Percentiles rank a stretch among this genome's conserved stretches.
These are phyloP conservation scores for Hemiscyllium ocellatum DNA, from an alignment of 2,113 vertebrate species.

Conservation along the genomic window DNA sequence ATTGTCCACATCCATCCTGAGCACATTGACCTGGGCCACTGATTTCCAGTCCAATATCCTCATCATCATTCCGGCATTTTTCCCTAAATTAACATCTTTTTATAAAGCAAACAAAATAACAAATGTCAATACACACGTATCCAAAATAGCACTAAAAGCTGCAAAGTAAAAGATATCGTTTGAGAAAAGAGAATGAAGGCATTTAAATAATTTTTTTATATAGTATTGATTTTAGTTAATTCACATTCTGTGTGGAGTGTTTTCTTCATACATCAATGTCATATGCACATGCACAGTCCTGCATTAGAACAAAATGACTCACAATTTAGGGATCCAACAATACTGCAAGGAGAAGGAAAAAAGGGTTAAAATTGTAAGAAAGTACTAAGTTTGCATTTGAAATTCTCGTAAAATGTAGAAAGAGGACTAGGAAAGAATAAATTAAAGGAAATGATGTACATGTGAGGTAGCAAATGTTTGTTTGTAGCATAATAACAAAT, in stretches of 20 bases:
- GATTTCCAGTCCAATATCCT: too few relatives aligned
- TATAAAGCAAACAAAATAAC: not conserved
- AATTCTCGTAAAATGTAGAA: not conserved
- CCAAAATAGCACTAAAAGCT: not conserved
- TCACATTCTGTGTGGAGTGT: not conserved
- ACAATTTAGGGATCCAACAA: not conserved
- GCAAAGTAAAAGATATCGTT: not conserved
- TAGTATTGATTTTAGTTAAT: not conserved
- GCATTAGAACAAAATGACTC: not conserved
- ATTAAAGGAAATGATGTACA: not conserved
- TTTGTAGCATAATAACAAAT: not conserved
- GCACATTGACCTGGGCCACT: too few relatives aligned
- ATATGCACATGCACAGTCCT: not conserved
- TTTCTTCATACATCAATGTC: not conserved
- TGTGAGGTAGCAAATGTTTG: not conserved
- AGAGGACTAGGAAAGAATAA: not conserved
- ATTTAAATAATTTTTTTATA: not conserved
- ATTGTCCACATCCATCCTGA: too few relatives aligned
- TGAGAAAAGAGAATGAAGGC: not conserved
- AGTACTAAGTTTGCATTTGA: not conserved
- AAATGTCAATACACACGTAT: not conserved
- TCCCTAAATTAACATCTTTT: not conserved
- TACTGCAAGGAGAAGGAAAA: not conserved
- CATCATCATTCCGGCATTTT: too few relatives aligned
- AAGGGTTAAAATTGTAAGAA: not conserved